Evolutionary conservation across 2,113 vertebrate species (phyloP), one percentile per base, ranked within the genome.

Genomic region (Ceratotherium simum): DNA sequence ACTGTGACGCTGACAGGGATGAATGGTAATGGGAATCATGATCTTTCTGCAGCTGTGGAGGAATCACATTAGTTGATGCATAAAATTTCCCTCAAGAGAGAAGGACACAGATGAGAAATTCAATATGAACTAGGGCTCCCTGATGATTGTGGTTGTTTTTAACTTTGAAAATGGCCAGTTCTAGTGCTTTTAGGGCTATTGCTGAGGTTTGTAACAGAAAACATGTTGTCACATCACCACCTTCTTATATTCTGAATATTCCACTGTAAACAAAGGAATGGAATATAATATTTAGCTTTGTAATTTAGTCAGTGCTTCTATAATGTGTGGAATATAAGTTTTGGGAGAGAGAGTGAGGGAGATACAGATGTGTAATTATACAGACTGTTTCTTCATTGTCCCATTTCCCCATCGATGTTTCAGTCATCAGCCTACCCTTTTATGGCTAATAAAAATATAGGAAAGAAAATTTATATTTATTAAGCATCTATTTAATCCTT

Each of bases 1-100:
- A 99, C 98, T 99, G 99, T 91, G 99, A 99, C 0, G 99, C 99
- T 12, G 99, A 99, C 97, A 98, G 98, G 94, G 99, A 99, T 69
- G 96, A 99, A 95, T 99, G 99, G 99, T 99, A 99, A 99, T 96
- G n/a, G 60, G 58, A 51, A 29, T 13, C 18, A 5, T 25, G 2
- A n/a, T 85, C 51, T 91, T 90, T 56, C 64, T 87, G 11, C 4
- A 64, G 7, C 69, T 75, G 8, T 67, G 3, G 8, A 54, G 56
- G 31, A 80, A 87, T 18, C 33, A 27, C 42, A 25, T 64, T 10
- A 20, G 70, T 11, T 56, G 17, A 42, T 72, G 23, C 12, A 31
- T n/a, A 33, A 27, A 33, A 51, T 90, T 90, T 46, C 29, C 69
- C 42, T 46, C 46, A 51, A 90, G 20, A 62, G 25, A 89, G n/a